Evolutionary conservation across 2,888 invertebrate species (phyloP), one percentile per base, ranked within the genome.

Genomic region (Incurvaria masculella): DNA sequence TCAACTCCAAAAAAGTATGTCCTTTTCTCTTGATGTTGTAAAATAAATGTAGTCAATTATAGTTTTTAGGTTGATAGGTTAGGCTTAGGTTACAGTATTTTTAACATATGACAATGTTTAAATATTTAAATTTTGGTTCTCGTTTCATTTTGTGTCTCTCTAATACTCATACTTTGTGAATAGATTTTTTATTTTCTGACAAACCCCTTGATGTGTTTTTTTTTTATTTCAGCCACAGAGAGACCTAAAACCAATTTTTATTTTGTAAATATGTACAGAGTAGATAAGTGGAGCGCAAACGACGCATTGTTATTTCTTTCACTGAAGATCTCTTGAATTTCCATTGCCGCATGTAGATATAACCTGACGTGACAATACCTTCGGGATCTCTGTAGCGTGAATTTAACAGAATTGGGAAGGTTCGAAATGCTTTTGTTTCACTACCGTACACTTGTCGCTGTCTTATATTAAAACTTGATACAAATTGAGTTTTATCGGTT

Each of bases 281-380:
- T 51, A 26, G 42, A 39, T 26, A 41, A 42, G 33, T 46, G 61
- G 59, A 60, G 71, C 70, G 71, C 65, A 26, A 57, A 65, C 62
- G 74, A 69, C 66, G 64, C 64, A 66, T 78, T 73, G 75, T 76
- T 78, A 71, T 76, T 41, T 70, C 78, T 78, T 78, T 78, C 78
- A 78, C 78, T 72, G 61, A 78, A 78, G 78, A 78, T 78, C 78
- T 78, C 78, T 78, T 73, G 76, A 65, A 66, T 71, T 74, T 72
- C 69, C 69, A 67, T 64, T 72, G 76, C 75, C 78, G 70, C 57
- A 69, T 61, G 67, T 63, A 65, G 63, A 65, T 66, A 65, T 70
- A 62, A 65, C 64, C 61, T 60, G 55, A 64, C 57, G 66, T 62
- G 33, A 14, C 33, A n/a, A n/a, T 33, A 8, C 4, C 33, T 33